Conservation (phyloP, 2,797 vertebrate species). For the Crocodylus rhombifer region DNA sequence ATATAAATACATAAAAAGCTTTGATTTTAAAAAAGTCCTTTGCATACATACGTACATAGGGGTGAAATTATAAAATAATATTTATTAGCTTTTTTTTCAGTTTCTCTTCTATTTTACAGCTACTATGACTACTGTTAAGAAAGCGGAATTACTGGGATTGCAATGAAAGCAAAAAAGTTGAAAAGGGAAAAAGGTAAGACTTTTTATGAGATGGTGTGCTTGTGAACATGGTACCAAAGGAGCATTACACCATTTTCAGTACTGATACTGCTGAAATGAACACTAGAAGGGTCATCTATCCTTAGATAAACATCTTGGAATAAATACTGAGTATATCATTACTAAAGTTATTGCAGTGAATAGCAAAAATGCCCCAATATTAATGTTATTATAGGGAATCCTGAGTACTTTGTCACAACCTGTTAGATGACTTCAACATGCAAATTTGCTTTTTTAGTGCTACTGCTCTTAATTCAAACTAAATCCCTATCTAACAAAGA, state of each 20-base stretch:
- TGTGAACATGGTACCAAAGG: neutral
- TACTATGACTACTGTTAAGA: conserved; percentile 78
- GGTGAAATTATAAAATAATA: conserved; percentile 23
- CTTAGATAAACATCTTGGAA: neutral
- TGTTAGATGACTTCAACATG: neutral
- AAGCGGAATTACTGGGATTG: conserved; percentile 71
- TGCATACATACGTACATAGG: no score
- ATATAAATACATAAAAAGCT: no score
- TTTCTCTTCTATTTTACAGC: conserved; percentile 77
- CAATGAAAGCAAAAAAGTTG: conserved; percentile 77
- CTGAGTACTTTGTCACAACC: neutral
- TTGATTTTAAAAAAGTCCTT: no score
- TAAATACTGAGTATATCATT: neutral
- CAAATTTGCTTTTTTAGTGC: neutral
- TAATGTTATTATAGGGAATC: neutral
- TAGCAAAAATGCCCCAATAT: neutral
- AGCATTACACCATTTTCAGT: neutral
- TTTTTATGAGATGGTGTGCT: conserved; percentile 61
- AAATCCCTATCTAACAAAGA: neutral
- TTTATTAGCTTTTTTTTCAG: conserved; percentile 83
- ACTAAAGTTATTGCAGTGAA: neutral
- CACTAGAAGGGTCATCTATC: neutral
- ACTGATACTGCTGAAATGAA: neutral
- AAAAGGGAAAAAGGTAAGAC: conserved; percentile 71
- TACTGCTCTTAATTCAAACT: neutral